A percentile compares a stretch with the other conserved stretches of the same genome.
phyloP scores from a whole-genome alignment of 2,113 vertebrate genomes.

The Cochlearius cochlearius region DNA sequence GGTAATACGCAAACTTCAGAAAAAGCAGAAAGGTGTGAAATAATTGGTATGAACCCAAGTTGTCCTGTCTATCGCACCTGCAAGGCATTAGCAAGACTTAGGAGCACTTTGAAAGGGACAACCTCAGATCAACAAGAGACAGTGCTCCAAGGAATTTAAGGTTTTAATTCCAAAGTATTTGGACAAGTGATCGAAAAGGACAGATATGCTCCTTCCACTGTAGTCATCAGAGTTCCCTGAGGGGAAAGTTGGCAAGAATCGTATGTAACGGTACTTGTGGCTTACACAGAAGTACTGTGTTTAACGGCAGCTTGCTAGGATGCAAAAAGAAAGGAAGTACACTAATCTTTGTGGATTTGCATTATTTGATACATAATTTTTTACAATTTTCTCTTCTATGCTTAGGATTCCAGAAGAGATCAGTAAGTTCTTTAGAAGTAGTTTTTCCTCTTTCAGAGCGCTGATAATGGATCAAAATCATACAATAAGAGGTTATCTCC shows the following conservation, averaged over 20 bases:
- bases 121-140: neutral
- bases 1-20: neutral
- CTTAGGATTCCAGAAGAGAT: neutral
- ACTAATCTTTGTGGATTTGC: neutral
- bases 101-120: neutral
- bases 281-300: neutral
- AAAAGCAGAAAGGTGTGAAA: conserved; percentile 6
- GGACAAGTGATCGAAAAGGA: neutral
- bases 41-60: neutral
- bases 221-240: neutral
- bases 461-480: neutral
- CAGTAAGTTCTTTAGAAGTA: neutral
- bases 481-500: neutral
- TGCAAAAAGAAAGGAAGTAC: neutral
- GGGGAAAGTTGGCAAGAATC: neutral
- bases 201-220: neutral
- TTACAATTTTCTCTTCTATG: neutral
- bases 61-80: neutral
- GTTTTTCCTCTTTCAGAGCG: neutral
- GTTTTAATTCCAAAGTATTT: neutral
- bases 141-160: neutral
- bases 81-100: neutral
- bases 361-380: neutral
- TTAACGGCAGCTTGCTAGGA: neutral
- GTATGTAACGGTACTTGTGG: neutral